Percentiles rank a stretch among this genome's conserved stretches.
These are phyloP conservation scores for Phortica magna DNA, from an alignment of 2,888 invertebrate species.

Conservation along the genomic window DNA sequence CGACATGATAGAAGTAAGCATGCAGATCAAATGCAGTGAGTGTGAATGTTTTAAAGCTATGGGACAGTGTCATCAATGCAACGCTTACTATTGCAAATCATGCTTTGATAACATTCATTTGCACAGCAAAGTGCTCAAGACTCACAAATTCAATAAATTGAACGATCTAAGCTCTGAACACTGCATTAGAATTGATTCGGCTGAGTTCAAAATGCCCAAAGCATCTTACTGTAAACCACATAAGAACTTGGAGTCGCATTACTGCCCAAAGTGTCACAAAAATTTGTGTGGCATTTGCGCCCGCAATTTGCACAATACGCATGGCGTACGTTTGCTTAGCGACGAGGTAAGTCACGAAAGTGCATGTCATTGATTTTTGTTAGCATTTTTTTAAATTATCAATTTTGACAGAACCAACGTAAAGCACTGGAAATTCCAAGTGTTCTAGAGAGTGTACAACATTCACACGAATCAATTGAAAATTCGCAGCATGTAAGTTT, in stretches of 20 bases:
- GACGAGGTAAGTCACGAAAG: background rate
- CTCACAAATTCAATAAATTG: slow-evolving; percentile 53
- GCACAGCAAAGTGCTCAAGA: slow-evolving; percentile 68
- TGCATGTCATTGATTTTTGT: background rate
- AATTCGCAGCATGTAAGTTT: slow-evolving; percentile 67
- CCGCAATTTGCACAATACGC: slow-evolving; percentile 58
- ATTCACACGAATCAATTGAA: slow-evolving; percentile 55
- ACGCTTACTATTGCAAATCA: slow-evolving; percentile 65
- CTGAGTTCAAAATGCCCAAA: slow-evolving; percentile 49
- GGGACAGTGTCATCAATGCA: slow-evolving; percentile 71
- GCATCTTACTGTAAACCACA: slow-evolving; percentile 56
- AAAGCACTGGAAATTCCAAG: slow-evolving; percentile 52
- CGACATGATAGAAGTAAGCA: slow-evolving; percentile 24
- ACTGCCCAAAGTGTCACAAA: slow-evolving; percentile 59
- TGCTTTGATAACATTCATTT: slow-evolving; percentile 72
- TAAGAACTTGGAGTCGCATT: slow-evolving; percentile 49
- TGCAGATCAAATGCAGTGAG: slow-evolving; percentile 66
- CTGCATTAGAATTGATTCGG: slow-evolving; percentile 42
- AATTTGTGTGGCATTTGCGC: slow-evolving; percentile 60
- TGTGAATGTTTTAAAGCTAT: slow-evolving; percentile 57
- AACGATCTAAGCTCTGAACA: background rate
- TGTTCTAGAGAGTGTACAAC: slow-evolving; percentile 59
- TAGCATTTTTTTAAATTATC: slow-evolving; percentile 22
- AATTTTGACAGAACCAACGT: slow-evolving; percentile 55
- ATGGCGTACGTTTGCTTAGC: background rate